Evolutionary conservation across 2,113 vertebrate species (phyloP).

Genomic region (Natator depressus): DNA sequence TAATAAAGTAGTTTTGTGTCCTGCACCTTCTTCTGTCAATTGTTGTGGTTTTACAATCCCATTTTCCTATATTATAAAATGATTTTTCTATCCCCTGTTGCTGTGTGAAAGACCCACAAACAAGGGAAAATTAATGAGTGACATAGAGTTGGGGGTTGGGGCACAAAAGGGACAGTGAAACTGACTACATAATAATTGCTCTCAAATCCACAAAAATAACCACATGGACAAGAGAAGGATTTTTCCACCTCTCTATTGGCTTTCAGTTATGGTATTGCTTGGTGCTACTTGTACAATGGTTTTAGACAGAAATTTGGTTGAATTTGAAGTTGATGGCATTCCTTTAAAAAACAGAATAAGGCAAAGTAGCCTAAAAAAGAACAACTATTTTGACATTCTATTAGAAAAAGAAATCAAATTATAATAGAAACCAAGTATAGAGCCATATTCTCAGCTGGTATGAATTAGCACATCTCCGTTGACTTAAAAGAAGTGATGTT

Average conservation of each 20-base stretch:
- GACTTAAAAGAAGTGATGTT: fast-evolving
- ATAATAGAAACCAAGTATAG: fast-evolving
- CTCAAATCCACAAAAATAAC: neutral
- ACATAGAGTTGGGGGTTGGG: no score
- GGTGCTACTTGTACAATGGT: neutral
- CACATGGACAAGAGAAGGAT: neutral
- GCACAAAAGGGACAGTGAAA: neutral
- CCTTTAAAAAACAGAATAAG: neutral
- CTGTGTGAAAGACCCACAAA: neutral
- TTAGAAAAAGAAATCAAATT: neutral
- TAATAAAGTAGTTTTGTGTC: neutral
- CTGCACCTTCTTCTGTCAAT: neutral
- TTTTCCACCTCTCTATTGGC: neutral
- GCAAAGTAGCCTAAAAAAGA: neutral
- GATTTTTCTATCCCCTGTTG: neutral
- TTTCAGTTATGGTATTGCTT: neutral
- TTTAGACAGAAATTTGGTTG: fast-evolving
- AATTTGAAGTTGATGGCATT: neutral
- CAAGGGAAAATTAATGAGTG: neutral
- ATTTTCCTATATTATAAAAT: neutral
- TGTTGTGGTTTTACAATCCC: fast-evolving
- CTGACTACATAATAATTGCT: neutral
- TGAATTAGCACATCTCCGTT: fast-evolving
- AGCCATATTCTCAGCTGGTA: fast-evolving
- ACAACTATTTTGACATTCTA: neutral